Evolutionary conservation across 2,888 invertebrate species (phyloP), one percentile per base, ranked within the genome.

Genomic region (Lucinisca nassula): DNA sequence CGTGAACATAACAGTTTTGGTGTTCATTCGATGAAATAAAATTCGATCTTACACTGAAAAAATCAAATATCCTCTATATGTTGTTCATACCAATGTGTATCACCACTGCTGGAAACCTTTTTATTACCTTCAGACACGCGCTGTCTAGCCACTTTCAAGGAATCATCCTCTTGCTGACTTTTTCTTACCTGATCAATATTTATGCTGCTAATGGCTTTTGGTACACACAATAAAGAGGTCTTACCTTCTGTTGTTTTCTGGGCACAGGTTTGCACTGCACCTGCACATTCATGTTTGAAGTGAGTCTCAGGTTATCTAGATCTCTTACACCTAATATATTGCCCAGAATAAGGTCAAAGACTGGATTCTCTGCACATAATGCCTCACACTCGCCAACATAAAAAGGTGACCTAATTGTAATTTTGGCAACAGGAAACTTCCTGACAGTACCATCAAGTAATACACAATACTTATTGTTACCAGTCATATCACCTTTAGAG

Each of bases 371-470:
- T 67, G 82, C 40, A 32, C 84, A 84, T 38, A 78, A 51, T 3
- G 82, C 87, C 24, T 82, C 74, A 21, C 81, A 51, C n/a, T 78
- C 45, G 27, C 87, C 85, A 37, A 32, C 49, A 24, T n/a, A 79
- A 79, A 37, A 89, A 12, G 89, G 85, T 10, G 88, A 77, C 17
- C 82, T 74, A 17, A 90, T 67, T 38, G 37, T 30, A 21, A 90
- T 85, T 17, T 27, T 24, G 24, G 83, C 90, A 14, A 77, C 74
- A 24, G 85, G 80, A 8, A 81, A 38, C 40, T 45, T 32, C 8
- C 74, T 76, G 3, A 79, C 61, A n/a, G 80, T 79, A 10, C 88
- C 78, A 73, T 90, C 83, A 21, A 88, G 79, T n/a, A 90, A 37
- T 37, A 80, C 70, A 75, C 85, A 89, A n/a, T 14, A 17, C n/a